Evolutionary conservation across 2,888 invertebrate genomes (phyloP), one percentile per base, ranked within the genome.

Genomic region (Diloba caeruleocephala): DNA sequence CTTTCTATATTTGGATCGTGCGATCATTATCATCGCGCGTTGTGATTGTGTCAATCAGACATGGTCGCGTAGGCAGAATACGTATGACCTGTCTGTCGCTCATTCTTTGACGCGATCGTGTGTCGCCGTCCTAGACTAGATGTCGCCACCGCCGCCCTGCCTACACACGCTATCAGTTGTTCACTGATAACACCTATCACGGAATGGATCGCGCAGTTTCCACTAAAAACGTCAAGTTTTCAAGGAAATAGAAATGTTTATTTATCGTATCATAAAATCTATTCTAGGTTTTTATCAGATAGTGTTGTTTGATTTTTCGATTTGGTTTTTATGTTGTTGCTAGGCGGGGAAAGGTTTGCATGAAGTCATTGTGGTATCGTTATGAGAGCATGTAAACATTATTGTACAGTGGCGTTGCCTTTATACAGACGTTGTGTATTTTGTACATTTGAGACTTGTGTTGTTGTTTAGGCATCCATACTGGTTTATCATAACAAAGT

Each of bases 131-230:
- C 76, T 64, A 89, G 88, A 88, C 87, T 77, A 81, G 81, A 69
- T 83, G 87, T 79, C 89, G 82, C 85, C 84, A 79, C 76, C 37
- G 62, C 34, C 76, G 76, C 75, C 82, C 76, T 78, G 59, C 34
- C 77, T 70, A 69, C 66, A 63, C 58, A 32, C 57, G 60, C 77
- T 85, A 84, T 81, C 82, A 79, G 69, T 76, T 74, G 72, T 66
- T 75, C 79, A 75, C 79, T 75, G 84, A 81, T 84, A 81, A 68
- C 72, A 44, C 65, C 70, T 84, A 85, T 84, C 84, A 66, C 53
- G 32, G 49, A 58, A 67, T 61, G 59, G 54, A 69, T 73, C 68
- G 73, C 48, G 42, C 68, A 68, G 58, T 74, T 83, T 76, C 79
- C 72, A 79, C 70, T 74, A 65, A 81, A 77, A 67, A 60, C 55